Evolutionary conservation across 2,888 invertebrate genomes (phyloP).

Genomic region (Odontocerum albicorne): DNA sequence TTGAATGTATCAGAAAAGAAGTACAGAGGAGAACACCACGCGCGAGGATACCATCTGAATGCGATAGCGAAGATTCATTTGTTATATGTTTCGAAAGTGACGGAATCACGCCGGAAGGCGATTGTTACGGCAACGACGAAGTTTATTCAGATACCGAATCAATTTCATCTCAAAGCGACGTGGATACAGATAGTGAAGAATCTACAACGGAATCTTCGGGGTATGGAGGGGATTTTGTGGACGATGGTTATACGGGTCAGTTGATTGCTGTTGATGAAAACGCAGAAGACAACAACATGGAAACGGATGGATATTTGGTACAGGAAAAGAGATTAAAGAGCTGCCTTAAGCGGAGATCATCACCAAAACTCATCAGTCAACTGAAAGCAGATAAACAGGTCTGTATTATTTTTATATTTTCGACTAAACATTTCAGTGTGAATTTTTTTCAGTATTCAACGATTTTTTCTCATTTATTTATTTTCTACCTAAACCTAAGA

Average conservation of each 20-base stretch:
- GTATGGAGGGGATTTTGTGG: constrained; percentile 37
- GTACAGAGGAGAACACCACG: not conserved
- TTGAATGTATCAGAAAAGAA: not conserved
- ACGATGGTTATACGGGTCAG: not conserved
- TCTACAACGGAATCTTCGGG: constrained; percentile 38
- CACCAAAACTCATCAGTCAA: constrained; percentile 5
- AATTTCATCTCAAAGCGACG: constrained; percentile 38
- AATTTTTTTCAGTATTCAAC: no score
- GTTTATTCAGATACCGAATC: constrained; percentile 36
- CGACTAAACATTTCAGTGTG: no score
- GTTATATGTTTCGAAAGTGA: constrained; percentile 54
- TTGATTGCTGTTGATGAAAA: no score
- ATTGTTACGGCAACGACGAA: constrained; percentile 44
- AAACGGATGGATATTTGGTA: constrained; percentile 2
- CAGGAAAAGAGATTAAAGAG: constrained; percentile 5
- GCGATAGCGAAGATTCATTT: constrained; percentile 63
- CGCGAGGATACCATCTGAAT: constrained; percentile 47
- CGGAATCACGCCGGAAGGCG: constrained; percentile 49
- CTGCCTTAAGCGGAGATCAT: constrained; percentile 18
- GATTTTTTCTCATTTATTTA: no score
- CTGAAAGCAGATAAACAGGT: constrained; percentile 9
- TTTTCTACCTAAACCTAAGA: no score
- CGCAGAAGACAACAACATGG: not conserved
- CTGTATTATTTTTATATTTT: constrained; percentile 3
- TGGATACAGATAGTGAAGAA: constrained; percentile 31